Conservation (phyloP, 1,140 invertebrate genomes). For the Plodia interpunctella region DNA sequence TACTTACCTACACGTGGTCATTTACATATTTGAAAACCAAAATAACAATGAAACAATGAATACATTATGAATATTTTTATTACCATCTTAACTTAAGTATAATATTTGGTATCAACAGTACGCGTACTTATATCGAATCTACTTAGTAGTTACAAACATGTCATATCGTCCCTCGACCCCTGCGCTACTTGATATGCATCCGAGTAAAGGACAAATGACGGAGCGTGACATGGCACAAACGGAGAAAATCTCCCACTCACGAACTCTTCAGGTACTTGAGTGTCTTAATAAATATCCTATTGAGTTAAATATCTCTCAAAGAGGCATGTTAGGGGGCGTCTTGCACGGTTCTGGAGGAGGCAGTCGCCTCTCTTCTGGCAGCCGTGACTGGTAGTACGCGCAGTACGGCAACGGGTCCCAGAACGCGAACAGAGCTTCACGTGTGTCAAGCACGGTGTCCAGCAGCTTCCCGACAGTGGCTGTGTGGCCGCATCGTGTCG, state of each 20-base stretch:
- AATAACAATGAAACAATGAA: not conserved
- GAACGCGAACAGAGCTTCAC: constrained; percentile 86
- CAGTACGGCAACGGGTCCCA: constrained; percentile 91
- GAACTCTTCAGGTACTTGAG: constrained; percentile 71
- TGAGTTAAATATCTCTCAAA: constrained; percentile 55
- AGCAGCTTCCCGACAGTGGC: constrained; percentile 79
- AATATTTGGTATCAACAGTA: constrained; percentile 29
- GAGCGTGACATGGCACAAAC: constrained; percentile 37
- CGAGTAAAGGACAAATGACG: constrained; percentile 41
- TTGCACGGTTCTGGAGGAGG: constrained; percentile 62
- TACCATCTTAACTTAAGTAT: constrained; percentile 27
- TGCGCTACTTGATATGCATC: constrained; percentile 26
- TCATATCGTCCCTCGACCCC: constrained; percentile 51
- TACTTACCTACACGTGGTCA: not conserved
- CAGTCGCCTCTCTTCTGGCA: constrained; percentile 77
- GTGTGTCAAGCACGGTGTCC: constrained; percentile 83
- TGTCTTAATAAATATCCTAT: constrained; percentile 66
- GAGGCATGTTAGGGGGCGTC: constrained; percentile 65
- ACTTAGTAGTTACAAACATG: constrained; percentile 72
- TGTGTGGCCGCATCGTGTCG: constrained; percentile 76
- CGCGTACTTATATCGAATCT: constrained; percentile 44
- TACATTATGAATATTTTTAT: constrained; percentile 1
- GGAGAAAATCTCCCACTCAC: constrained; percentile 44
- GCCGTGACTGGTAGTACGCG: constrained; percentile 87
- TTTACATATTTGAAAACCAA: not conserved